These are phyloP conservation scores for Rhea pennata DNA, from an alignment of 2,113 vertebrate species.

Conservation along the genomic window DNA sequence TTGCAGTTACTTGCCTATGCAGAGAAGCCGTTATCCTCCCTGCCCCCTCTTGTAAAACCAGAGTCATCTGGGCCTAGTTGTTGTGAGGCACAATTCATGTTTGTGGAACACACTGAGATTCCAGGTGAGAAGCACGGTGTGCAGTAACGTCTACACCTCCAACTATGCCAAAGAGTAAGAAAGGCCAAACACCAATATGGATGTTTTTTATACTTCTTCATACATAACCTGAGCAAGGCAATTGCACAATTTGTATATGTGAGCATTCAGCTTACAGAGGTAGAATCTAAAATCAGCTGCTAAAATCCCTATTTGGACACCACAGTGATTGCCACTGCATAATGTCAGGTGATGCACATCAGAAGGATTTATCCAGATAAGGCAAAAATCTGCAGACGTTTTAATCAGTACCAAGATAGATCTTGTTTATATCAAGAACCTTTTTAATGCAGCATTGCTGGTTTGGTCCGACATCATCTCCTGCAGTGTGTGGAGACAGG, in stretches of 20 bases:
- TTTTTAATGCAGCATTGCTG: conserved; percentile 74
- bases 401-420: conserved; percentile 74
- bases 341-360: background rate
- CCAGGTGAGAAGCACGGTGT: conserved; percentile 37
- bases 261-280: background rate
- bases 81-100: conserved; percentile 63
- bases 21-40: conserved; percentile 5
- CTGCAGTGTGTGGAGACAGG: conserved; percentile 85
- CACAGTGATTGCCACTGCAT: background rate
- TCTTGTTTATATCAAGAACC: conserved; percentile 76
- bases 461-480: conserved; percentile 83
- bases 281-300: conserved; percentile 11
- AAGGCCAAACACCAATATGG: conserved; percentile 4
- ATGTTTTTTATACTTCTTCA: conserved; percentile 27
- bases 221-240: background rate
- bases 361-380: conserved; percentile 51
- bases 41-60: conserved; percentile 9
- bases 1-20: background rate
- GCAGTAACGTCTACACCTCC: conserved; percentile 50
- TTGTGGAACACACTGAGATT: conserved; percentile 34
- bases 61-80: conserved; percentile 2
- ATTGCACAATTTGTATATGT: background rate
- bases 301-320: background rate
- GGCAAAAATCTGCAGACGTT: conserved; percentile 69
- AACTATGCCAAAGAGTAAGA: background rate